These are phyloP conservation scores for Calvadosia cruxmelitensis DNA, from an alignment of 30 jellyfish, hydroid and myxozoan species.

Conservation along the genomic window DNA sequence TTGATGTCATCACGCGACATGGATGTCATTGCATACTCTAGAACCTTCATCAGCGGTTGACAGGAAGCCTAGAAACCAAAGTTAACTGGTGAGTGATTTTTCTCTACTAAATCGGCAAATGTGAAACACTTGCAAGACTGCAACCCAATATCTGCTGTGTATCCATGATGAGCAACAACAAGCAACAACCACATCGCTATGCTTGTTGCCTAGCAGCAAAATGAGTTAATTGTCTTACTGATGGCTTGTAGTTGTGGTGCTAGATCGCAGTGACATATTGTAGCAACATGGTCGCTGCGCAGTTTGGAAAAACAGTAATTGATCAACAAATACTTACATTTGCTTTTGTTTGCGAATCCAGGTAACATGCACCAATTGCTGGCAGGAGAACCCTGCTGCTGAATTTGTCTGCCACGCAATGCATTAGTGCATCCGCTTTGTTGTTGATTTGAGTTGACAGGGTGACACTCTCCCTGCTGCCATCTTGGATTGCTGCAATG, in stretches of 20 bases:
- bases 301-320: too few species aligned
- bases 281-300: too few species aligned
- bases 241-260: too few species aligned
- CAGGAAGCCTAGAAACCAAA: constrained; percentile 19
- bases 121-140: too few species aligned
- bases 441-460: constrained; percentile 15
- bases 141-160: too few species aligned
- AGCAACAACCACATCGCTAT: too few species aligned
- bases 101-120: too few species aligned
- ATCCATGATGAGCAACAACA: too few species aligned
- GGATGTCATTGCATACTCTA: constrained; percentile 12
- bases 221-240: too few species aligned
- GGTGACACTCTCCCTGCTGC: not conserved
- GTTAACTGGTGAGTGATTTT: too few species aligned
- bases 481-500: not conserved
- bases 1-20: constrained; percentile 41
- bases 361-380: constrained; percentile 25
- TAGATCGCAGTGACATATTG: too few species aligned
- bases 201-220: too few species aligned
- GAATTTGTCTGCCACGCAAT: constrained; percentile 26
- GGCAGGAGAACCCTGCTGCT: constrained; percentile 63
- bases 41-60: constrained; percentile 25
- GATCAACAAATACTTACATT: not conserved
- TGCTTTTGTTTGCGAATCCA: not conserved
- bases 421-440: constrained; percentile 22